Percentiles rank a stretch among this genome's conserved stretches.
phyloP scores from a whole-genome alignment of 2,888 invertebrate genomes.

The Pachycephus smyrnensis region DNA sequence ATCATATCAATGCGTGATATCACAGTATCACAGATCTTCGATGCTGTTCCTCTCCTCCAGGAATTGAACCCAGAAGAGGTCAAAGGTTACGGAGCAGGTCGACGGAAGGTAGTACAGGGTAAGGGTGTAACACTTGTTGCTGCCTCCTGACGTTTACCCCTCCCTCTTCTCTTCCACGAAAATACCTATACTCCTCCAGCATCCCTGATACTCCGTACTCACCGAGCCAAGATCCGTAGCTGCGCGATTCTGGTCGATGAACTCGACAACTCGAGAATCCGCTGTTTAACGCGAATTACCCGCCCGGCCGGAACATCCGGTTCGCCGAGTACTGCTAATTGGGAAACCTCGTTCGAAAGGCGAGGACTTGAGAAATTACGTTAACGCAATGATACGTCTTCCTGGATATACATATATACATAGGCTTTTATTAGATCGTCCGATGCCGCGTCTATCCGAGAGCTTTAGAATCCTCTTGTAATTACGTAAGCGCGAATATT shows the following conservation, averaged over 20 bases:
- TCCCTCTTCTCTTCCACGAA: not conserved
- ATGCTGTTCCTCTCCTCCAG: not conserved
- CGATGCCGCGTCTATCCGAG: no score
- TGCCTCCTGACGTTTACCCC: constrained; percentile 14
- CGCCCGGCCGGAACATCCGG: not conserved
- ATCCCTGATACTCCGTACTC: not conserved
- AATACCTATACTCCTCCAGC: not conserved
- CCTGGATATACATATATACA: no score
- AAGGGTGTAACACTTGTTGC: constrained; percentile 51
- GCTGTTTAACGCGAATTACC: not conserved
- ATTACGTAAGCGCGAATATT: not conserved
- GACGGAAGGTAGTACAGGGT: constrained; percentile 37
- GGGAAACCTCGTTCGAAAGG: not conserved
- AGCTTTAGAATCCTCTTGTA: not conserved
- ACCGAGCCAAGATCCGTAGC: not conserved
- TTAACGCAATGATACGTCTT: not conserved
- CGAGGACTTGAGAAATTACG: not conserved
- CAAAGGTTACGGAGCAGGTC: constrained; percentile 5
- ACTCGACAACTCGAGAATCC: not conserved
- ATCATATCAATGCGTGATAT: no score
- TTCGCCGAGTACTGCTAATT: not conserved
- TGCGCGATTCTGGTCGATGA: not conserved
- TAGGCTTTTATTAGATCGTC: no score
- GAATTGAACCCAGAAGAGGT: not conserved
- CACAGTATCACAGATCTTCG: not conserved